A percentile compares a stretch with the other conserved stretches of the same genome.
Evolutionary conservation across 2,888 invertebrate species (phyloP).

Genomic region (Lithophane leautieri): DNA sequence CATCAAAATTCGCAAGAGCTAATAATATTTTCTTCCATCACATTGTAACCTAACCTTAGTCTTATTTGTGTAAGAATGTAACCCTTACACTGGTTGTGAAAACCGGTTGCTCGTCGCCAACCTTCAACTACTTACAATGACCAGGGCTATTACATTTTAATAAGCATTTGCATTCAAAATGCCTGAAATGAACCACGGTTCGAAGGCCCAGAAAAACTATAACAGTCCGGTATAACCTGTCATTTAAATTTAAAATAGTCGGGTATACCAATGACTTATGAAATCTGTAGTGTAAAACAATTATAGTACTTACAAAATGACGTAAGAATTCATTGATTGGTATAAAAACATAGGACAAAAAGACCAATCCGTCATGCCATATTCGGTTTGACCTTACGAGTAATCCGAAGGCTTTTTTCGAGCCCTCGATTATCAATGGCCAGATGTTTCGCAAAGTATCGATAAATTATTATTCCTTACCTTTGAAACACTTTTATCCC

Average conservation of each 20-base stretch:
- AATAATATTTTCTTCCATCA: not conserved
- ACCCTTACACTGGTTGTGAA: constrained; percentile 56
- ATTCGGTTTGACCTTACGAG: constrained; percentile 63
- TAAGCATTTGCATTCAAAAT: constrained; percentile 47
- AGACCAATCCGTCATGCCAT: constrained; percentile 63
- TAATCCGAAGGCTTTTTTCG: constrained; percentile 59
- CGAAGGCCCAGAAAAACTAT: constrained; percentile 23
- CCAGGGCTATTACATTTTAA: constrained; percentile 51
- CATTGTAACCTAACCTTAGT: constrained; percentile 36
- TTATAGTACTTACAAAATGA: constrained; percentile 20
- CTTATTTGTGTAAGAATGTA: constrained; percentile 57
- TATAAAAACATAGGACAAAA: constrained; percentile 56
- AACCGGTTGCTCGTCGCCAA: constrained; percentile 63
- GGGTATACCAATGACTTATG: constrained; percentile 20
- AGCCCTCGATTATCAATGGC: constrained; percentile 61
- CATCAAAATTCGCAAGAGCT: not conserved
- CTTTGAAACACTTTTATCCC: constrained; percentile 70
- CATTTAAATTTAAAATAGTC: constrained; percentile 23
- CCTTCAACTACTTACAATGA: constrained; percentile 57
- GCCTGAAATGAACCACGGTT: constrained; percentile 15
- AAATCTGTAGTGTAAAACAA: constrained; percentile 2
- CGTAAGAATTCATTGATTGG: constrained; percentile 41
- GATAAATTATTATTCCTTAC: constrained; percentile 62
- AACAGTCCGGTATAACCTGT: constrained; percentile 27
- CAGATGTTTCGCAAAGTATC: constrained; percentile 62